A percentile compares a stretch with the other conserved stretches of the same genome.
These are phyloP conservation scores for Ips typographus DNA, from an alignment of 1,140 invertebrate species.

Conservation along the genomic window DNA sequence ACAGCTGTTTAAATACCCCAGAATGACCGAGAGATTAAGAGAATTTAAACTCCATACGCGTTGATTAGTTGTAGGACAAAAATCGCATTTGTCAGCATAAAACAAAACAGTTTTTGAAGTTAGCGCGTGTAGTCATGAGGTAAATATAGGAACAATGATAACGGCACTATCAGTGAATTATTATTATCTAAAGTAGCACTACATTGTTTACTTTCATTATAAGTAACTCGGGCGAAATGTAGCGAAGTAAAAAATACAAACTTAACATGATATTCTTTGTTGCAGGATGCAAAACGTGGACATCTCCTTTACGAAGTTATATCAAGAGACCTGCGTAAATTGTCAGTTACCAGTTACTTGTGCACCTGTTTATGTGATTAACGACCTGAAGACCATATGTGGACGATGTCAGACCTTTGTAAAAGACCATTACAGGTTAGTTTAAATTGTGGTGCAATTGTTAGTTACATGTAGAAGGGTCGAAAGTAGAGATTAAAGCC, in stretches of 20 bases:
- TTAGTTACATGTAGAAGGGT: too few species aligned
- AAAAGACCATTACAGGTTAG: conserved; percentile 30
- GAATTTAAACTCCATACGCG: too few species aligned
- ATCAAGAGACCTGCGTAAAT: conserved; percentile 39
- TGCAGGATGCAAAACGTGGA: conserved; percentile 24
- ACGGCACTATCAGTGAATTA: neutral
- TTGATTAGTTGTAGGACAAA: too few species aligned
- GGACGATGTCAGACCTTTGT: conserved; percentile 38
- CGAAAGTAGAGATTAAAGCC: too few species aligned
- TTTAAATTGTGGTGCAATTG: neutral
- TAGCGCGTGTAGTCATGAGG: neutral
- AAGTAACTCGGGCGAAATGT: neutral
- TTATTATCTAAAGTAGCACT: neutral
- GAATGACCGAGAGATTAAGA: too few species aligned
- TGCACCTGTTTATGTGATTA: conserved; percentile 42
- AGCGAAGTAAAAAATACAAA: neutral
- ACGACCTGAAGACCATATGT: conserved; percentile 41
- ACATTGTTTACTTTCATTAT: neutral
- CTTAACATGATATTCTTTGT: neutral
- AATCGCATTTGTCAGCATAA: too few species aligned
- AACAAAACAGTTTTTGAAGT: neutral
- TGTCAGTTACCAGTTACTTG: conserved; percentile 44
- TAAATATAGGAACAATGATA: conserved; percentile 2
- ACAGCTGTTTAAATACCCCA: too few species aligned
- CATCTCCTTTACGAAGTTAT: conserved; percentile 35